Evolutionary conservation across 2,797 vertebrate genomes (phyloP), one percentile per base, ranked within the genome.

Genomic region (Meriones psammophilus): DNA sequence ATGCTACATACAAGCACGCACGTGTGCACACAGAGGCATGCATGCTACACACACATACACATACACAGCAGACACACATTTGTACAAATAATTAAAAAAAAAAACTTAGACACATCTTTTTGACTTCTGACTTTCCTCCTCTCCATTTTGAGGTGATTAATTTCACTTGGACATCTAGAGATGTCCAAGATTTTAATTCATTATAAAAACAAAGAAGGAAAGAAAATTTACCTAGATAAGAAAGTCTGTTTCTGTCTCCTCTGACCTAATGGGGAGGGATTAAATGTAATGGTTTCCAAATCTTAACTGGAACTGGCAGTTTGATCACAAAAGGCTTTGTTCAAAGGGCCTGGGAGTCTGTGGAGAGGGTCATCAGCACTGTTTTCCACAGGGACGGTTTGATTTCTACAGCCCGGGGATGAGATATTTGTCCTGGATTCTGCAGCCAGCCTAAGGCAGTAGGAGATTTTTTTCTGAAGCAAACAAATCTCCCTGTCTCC

Each of bases 401-500:
- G 76, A 60, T 96, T 97, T 97, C 71, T 87, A 39, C 17, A 81
- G 71, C 78, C 97, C 73, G 33, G 76, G 76, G 83, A 91, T 76
- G 68, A 94, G 83, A 76, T 94, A 94, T 95, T 84, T 96, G 87
- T 81, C 92, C 97, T 97, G 83, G 60, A 88, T 95, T 97, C 94
- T 46, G 42, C 79, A 95, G 92, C 76, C 64, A 97, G 93, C 94
- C 88, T 73, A 87, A 92, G 89, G 80, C 92, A 94, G 86, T 96
- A 86, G 90, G 95, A 94, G 68, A 85, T 73, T 94, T 94, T 95
- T 88, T 95, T 93, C 91, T 96, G 95, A 97, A 96, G 94, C 96
- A 97, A 97, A 97, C 97, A 97, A 96, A 97, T 97, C 96, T 96
- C 88, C 79, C 95, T 85, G 79, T 78, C 96, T 97, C 95, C 74